A percentile compares a stretch with the other conserved stretches of the same genome.
phyloP scores from a whole-genome alignment of 2,113 vertebrate species.

The Neogobius melanostomus region DNA sequence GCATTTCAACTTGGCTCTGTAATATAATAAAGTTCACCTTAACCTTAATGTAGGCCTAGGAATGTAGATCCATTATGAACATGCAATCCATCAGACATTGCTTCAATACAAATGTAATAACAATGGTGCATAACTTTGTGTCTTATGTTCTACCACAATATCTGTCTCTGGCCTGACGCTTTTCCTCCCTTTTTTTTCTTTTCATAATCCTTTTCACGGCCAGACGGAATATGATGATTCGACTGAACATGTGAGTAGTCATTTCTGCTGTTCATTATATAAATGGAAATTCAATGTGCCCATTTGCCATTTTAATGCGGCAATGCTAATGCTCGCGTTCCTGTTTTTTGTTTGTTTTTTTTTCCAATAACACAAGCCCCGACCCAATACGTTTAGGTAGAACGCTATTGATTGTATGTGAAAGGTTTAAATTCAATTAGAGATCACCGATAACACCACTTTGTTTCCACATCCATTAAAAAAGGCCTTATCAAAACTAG shows the following conservation, averaged over 20 bases:
- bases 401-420: slow-evolving; percentile 2
- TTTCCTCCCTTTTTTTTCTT: slow-evolving; percentile 72
- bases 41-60: too few relatives aligned
- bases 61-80: too few relatives aligned
- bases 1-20: too few relatives aligned
- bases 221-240: slow-evolving; percentile 99
- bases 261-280: slow-evolving; percentile 30
- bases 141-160: slow-evolving; percentile 19
- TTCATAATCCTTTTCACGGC: slow-evolving; percentile 75
- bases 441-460: background rate
- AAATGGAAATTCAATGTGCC: slow-evolving; percentile 31
- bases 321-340: background rate
- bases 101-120: too few relatives aligned
- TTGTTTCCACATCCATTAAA: background rate
- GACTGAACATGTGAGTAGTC: slow-evolving; percentile 96
- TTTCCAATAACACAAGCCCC: slow-evolving; percentile 1
- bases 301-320: background rate
- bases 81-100: too few relatives aligned
- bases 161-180: slow-evolving; percentile 56
- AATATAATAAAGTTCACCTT: too few relatives aligned
- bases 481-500: slow-evolving; percentile 12
- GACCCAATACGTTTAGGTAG: slow-evolving; percentile 1
- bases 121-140: too few relatives aligned
- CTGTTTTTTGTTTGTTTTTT: background rate
- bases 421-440: background rate